phyloP scores from a whole-genome alignment of 2,797 vertebrate species.

The Pantherophis alleghaniensis region DNA sequence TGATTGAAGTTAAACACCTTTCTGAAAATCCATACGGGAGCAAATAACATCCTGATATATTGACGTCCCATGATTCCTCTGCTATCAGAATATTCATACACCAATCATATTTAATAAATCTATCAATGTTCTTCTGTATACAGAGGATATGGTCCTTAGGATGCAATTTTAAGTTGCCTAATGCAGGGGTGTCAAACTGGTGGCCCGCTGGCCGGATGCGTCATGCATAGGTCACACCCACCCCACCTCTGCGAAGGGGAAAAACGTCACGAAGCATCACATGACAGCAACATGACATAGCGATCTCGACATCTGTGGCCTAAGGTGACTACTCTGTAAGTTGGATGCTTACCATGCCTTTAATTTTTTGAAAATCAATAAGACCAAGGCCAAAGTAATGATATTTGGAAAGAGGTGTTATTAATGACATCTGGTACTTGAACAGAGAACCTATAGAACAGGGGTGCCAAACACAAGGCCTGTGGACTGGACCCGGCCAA shows the following conservation, averaged over 20 bases:
- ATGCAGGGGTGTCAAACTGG: too few relatives aligned
- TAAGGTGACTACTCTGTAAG: background rate
- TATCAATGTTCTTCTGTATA: background rate
- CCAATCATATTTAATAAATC: background rate
- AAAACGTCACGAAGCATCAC: too few relatives aligned
- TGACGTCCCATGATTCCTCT: background rate
- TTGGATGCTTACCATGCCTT: background rate
- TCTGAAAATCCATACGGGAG: background rate
- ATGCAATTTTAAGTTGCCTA: background rate
- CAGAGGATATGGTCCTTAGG: background rate
- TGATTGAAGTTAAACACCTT: too few relatives aligned
- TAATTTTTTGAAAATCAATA: background rate
- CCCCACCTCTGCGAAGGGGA: too few relatives aligned
- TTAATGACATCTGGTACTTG: background rate
- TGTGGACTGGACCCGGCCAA: fast-evolving
- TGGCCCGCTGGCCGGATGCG: too few relatives aligned
- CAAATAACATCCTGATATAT: background rate
- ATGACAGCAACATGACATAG: too few relatives aligned
- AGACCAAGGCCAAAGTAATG: background rate
- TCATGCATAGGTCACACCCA: fast-evolving
- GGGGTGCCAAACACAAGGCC: too few relatives aligned
- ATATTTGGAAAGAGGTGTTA: background rate
- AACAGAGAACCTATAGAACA: background rate
- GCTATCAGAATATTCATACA: background rate
- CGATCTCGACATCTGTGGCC: background rate